Evolutionary conservation across 2,113 vertebrate genomes (phyloP), one percentile per base, ranked within the genome.

Genomic region (Cyanistes caeruleus): DNA sequence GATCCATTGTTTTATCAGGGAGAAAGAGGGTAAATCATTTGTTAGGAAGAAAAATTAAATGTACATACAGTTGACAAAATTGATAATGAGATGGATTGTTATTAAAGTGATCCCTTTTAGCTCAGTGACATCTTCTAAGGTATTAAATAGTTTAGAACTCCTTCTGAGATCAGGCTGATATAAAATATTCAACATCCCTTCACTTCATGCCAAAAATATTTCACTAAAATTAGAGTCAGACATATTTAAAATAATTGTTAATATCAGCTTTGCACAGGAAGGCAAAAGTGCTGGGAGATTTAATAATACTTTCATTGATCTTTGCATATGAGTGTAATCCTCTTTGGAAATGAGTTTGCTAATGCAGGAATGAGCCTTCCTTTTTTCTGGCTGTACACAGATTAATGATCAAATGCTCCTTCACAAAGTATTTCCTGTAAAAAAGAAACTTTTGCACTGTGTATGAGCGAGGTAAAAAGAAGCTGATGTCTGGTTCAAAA

Each of bases 251-350:
- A 96, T 96, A 96, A 97, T 95, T 97, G 91, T 73, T 41, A 92
- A 96, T 95, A 97, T 90, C 76, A 82, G 81, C 69, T 95, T 94
- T 96, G 39, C 52, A 94, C 85, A 88, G 58, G 69, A 95, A 94
- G 91, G 68, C 6, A 95, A 94, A 91, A 95, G 49, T 31, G n/a
- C 23, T 90, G 78, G 80, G 49, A 86, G 21, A 84, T 96, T 97
- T 95, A 97, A 92, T 96, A 97, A 91, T 46, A 68, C 48, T 55
- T 93, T 93, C 90, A 96, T 91, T 96, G 77, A 97, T 97, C 82
- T 95, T 76, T 93, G 89, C 41, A 91, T 95, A 84, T n/a, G 93
- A 98, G 78, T 94, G 31, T 84, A 94, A 87, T 96, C 70, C 58
- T 96, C 88, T 81, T 93, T 91, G 64, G 72, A 97, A 97, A 97